Conservation (phyloP, 2,888 invertebrate genomes). For the Flabesymbios commensalis region DNA sequence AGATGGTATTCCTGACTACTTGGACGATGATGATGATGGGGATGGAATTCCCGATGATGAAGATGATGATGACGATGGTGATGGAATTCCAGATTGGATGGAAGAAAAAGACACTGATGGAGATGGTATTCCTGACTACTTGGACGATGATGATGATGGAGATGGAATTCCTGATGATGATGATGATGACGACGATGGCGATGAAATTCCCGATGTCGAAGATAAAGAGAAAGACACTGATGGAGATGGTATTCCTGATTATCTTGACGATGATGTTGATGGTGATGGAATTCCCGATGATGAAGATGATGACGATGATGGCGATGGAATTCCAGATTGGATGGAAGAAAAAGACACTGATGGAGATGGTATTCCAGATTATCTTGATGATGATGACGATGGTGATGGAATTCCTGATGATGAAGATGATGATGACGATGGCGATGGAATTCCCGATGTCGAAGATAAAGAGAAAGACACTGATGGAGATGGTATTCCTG, state of each 20-base stretch:
- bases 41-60: conserved; percentile 55
- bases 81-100: conserved; percentile 51
- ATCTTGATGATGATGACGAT: conserved; percentile 44
- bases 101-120: conserved; percentile 45
- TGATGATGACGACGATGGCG: conserved; percentile 30
- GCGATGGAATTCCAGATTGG: conserved; percentile 39
- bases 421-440: conserved; percentile 37
- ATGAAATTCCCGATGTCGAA: conserved; percentile 32
- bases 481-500: conserved; percentile 54
- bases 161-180: conserved; percentile 36
- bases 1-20: conserved; percentile 43
- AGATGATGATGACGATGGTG: conserved; percentile 44
- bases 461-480: conserved; percentile 34
- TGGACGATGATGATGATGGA: conserved; percentile 31
- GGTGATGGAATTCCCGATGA: conserved; percentile 37
- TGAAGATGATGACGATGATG: conserved; percentile 22
- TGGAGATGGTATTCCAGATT: conserved; percentile 43
- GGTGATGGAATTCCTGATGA: conserved; percentile 43
- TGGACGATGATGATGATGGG: conserved; percentile 45
- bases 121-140: conserved; percentile 32
- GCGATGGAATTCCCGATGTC: conserved; percentile 35
- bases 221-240: conserved; percentile 37
- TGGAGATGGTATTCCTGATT: conserved; percentile 37
- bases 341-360: conserved; percentile 17
- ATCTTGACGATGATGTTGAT: conserved; percentile 27